Conservation (phyloP, 2,113 vertebrate genomes). For the Struthidea cinerea region DNA sequence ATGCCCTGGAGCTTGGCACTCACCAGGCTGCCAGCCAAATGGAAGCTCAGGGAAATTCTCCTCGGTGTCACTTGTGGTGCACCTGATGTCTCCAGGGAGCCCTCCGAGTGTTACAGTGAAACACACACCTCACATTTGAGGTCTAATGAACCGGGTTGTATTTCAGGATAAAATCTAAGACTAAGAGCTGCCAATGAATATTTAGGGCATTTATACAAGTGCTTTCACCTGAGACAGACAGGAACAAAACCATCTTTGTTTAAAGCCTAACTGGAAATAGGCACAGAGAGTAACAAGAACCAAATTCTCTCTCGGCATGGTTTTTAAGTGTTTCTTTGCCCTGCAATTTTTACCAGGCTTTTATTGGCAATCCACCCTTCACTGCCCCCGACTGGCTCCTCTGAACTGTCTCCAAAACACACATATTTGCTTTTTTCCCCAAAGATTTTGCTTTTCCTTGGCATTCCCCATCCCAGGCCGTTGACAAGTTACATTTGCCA, state of each 20-base stretch:
- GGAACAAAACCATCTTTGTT: not conserved
- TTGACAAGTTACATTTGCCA: not conserved
- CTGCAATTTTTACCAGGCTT: not conserved
- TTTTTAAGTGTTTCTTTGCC: not conserved
- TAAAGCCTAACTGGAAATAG: not conserved
- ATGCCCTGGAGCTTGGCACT: not conserved
- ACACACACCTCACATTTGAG: not conserved
- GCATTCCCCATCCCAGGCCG: conserved; percentile 3
- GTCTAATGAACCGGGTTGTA: not conserved
- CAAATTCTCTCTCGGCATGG: not conserved
- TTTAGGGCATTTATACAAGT: not conserved
- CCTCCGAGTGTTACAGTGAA: not conserved
- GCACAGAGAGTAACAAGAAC: not conserved
- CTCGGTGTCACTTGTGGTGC: not conserved
- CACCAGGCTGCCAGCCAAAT: not conserved
- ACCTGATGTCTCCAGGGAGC: conserved; percentile 10
- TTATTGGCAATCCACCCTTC: not conserved
- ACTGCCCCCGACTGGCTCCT: rapidly evolving
- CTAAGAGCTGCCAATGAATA: not conserved
- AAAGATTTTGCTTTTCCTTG: conserved; percentile 11
- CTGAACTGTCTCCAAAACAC: not conserved
- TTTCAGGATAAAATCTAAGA: conserved; percentile 5
- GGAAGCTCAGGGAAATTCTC: not conserved
- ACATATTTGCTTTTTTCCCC: not conserved
- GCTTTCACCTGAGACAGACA: not conserved